phyloP scores from a whole-genome alignment of 1,140 invertebrate species.

The Grapholita molesta region DNA sequence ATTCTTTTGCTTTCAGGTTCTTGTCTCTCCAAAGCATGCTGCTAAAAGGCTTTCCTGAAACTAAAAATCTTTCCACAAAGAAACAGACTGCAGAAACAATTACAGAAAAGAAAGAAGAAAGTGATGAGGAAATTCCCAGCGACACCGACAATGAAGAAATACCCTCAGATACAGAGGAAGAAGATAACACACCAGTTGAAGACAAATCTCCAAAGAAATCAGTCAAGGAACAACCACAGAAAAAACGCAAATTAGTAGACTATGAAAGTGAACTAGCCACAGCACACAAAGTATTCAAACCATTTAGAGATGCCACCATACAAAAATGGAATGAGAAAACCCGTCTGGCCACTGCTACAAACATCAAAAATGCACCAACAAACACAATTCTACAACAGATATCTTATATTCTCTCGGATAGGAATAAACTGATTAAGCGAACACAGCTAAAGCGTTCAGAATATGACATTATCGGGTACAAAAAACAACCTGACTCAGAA shows the following conservation, averaged over 20 bases:
- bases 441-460: conserved; percentile 90
- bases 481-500: conserved; percentile 44
- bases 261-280: conserved; percentile 82
- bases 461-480: conserved; percentile 85
- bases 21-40: conserved; percentile 77
- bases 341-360: conserved; percentile 81
- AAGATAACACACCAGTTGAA: conserved; percentile 40
- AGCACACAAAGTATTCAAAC: conserved; percentile 81
- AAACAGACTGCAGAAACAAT: conserved; percentile 25
- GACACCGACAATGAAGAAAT: conserved; percentile 76
- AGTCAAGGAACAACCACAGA: conserved; percentile 37
- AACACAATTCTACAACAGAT: conserved; percentile 92
- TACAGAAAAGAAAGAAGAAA: conserved; percentile 56
- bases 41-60: conserved; percentile 83
- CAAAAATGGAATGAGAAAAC: conserved; percentile 97
- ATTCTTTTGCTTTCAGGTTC: conserved; percentile 54
- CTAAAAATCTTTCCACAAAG: conserved; percentile 67
- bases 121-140: conserved; percentile 80
- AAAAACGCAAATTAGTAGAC: conserved; percentile 81
- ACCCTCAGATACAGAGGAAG: conserved; percentile 55
- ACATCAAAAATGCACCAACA: conserved; percentile 81
- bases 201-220: conserved; percentile 23
- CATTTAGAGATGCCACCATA: conserved; percentile 88
- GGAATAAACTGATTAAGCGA: conserved; percentile 85
- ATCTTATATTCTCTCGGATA: conserved; percentile 89